Evolutionary conservation across 2,113 vertebrate genomes (phyloP).

Genomic region (Barnardius zonarius): DNA sequence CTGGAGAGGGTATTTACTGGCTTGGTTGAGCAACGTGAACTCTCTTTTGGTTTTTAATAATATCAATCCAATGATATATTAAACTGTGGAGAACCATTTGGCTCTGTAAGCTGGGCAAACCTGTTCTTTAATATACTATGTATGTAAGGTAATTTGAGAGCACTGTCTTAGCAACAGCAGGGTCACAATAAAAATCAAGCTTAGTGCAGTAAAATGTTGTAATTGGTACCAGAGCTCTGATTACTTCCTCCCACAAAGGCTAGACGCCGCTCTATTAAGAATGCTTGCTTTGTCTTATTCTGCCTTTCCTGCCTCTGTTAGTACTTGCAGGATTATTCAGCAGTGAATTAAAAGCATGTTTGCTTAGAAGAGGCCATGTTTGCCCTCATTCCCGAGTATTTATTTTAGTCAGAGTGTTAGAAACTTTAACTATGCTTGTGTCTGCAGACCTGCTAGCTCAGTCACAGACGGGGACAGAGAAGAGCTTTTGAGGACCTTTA

Average conservation of each 20-base stretch:
- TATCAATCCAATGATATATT: not conserved
- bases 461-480: not conserved
- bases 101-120: not conserved
- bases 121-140: not conserved
- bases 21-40: not conserved
- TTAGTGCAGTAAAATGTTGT: not conserved
- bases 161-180: not conserved
- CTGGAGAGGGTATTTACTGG: too few species aligned
- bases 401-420: not conserved
- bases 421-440: not conserved
- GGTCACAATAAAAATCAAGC: conserved; percentile 29
- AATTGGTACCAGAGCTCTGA: conserved; percentile 19
- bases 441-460: not conserved
- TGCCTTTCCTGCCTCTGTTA: not conserved
- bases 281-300: not conserved
- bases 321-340: not conserved
- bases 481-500: not conserved
- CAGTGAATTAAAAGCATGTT: not conserved
- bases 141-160: not conserved
- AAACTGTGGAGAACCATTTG: not conserved
- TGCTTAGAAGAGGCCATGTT: not conserved
- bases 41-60: not conserved
- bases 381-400: not conserved
- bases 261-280: not conserved
- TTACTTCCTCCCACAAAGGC: not conserved